Base-by-base conservation (phyloP, 2,797 vertebrate species). In the Alfaro cultratus region DNA sequence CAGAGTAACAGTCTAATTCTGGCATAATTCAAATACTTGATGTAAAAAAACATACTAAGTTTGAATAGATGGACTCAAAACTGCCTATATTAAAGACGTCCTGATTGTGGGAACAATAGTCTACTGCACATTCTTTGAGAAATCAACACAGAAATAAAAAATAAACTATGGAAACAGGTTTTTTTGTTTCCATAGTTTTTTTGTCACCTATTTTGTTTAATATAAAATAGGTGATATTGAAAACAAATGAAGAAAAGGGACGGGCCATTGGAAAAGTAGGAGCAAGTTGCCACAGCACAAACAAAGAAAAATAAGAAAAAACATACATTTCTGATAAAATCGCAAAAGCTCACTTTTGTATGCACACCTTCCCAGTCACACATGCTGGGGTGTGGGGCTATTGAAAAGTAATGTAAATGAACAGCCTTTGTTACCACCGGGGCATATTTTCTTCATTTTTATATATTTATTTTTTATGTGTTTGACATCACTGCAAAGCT, bases 41-140 rank as follows among this genome's bases (percentile, higher is more conserved):
- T 78, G 1, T 29, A 74, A 77, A 74, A 74, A 31, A 1, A 55
- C 74, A 49, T 47, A 78, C 45, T 73, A 21, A 6, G 34, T 71
- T 51, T 39, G 41, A 26, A 34, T n/a, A 55, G 11, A 74, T 39
- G 49, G n/a, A 45, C 46, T 55, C 81, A 60, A 80, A 80, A 80
- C 18, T 41, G 43, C n/a, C 26, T 76, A 39, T 62, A 85, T 77
- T 60, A 75, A 83, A 12, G 41, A 41, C 34, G 2, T 57, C n/a
- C 49, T 85, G 78, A 88, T 81, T 88, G 82, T 86, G 75, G 10
- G 3, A 83, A 80, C 67, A 47, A 77, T 29, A 46, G 49, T 60
- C 29, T 15, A 0, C 23, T 47, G 60, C 8, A 39, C 9, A 64
- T 80, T 31, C 74, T 62, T 53, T 29, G 18, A 29, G 72, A 87